Base-by-base conservation (phyloP, 2,888 invertebrate species). In the Autographa pulchrina region DNA sequence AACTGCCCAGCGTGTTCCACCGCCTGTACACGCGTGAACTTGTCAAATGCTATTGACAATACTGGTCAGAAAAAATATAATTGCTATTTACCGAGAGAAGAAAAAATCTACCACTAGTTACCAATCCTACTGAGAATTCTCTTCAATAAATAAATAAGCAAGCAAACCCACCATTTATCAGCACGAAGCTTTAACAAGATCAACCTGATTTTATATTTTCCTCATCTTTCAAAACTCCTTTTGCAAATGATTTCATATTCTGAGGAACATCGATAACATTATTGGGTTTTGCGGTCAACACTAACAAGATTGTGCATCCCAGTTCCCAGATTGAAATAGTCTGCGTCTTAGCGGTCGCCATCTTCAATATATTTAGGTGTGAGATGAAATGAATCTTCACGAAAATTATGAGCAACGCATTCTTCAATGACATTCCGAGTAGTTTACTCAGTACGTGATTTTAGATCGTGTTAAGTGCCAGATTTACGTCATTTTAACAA, bases 351-450 rank as follows among this genome's bases (percentile, higher is more conserved):
- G 54, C 54, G 18, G 38, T 60, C 35, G 20, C 41, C 31, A 25
- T 64, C 60, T 69, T 25, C 54, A 56, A 56, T 69, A 38, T 69
- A 69, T 64, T 69, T 69, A 64, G 38, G 35, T 18, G 38, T 52
- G 35, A 41, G 18, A 32, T 52, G 48, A 64, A 18, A 69, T 64
- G 52, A 64, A 64, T 69, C 35, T 32, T 18, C 31, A 13, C 60
- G 25, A 62, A 18, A 58, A 62, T 48, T 48, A 62, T 20, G 11
- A 56, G 25, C 25, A 20, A 20, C 20, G 54, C 4, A 56, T 56
- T 20, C 18, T 20, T 18, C 4, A 48, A 54, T 20, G 54, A 25
- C 11, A 25, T 56, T 9, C 54, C 20, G 20, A 54, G 11, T 11
- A 18, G 20, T 9, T 52, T 52, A 52, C 18, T 54, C 54, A 20